A percentile compares a stretch with the other conserved stretches of the same genome.
Conservation (phyloP, 2,113 vertebrate genomes). For the Merops nubicus region DNA sequence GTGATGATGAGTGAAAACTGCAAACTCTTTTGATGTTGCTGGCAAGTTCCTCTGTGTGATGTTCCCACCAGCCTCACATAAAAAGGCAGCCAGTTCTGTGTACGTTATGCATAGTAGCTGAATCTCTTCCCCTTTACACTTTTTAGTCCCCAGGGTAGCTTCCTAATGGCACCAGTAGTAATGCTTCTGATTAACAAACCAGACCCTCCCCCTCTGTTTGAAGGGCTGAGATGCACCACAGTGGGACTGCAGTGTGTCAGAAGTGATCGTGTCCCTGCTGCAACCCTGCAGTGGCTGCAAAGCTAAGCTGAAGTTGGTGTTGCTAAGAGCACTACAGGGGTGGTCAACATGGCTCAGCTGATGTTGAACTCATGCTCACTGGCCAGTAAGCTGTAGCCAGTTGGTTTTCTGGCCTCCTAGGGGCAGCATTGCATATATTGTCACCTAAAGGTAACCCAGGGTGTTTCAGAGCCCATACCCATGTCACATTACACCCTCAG, state of each 20-base stretch:
- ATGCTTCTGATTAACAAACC: neutral
- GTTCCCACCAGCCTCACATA: neutral
- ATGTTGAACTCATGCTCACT: neutral
- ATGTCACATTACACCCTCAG: neutral
- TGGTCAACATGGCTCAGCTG: neutral
- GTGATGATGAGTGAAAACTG: neutral
- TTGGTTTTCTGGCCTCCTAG: neutral
- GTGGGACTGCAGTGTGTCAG: neutral
- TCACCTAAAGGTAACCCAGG: neutral
- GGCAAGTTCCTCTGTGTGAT: neutral
- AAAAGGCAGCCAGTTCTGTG: neutral
- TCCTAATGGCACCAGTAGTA: neutral
- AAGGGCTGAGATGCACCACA: neutral
- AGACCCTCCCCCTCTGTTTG: neutral
- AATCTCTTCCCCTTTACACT: neutral
- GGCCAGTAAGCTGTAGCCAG: neutral
- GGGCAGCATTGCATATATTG: neutral
- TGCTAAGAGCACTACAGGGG: rapidly evolving
- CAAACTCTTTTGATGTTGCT: neutral
- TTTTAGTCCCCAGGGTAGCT: neutral
- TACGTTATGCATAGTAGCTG: rapidly evolving
- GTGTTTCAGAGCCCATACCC: neutral
- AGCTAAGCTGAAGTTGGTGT: neutral
- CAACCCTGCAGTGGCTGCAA: neutral
- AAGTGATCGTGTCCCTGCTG: neutral